Base-by-base conservation (phyloP, 2,888 invertebrate species). In the Chironomus riparius region DNA sequence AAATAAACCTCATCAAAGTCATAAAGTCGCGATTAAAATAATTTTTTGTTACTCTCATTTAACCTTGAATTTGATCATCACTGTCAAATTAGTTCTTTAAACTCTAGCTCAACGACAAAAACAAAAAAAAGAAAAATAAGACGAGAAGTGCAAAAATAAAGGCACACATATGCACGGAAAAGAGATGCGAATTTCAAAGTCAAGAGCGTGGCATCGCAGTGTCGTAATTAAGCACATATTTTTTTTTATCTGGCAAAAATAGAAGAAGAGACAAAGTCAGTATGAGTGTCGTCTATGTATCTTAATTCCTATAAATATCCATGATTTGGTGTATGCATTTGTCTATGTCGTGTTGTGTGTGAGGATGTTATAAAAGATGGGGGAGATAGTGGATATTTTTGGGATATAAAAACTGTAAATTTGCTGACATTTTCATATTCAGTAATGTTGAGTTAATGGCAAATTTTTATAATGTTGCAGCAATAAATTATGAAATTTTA, bases 31-130 rank as follows among this genome's bases (percentile, higher is more conserved):
- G n/a, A 15, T 56, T 69, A 18, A 15, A 69, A 47, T 4, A 47
- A 5, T 13, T 47, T 12, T 62, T 62, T 56, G 2, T 21, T 10
- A 62, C 47, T 47, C 21, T 47, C 69, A n/a, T 70, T 70, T 50
- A 70, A 70, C 70, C 70, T 70, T 70, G 70, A 70, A 70, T 47
- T 47, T 47, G 38, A n/a, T 47, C 47, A 15, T n/a, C 15, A 47
- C 21, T 15, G 15, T 21, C 22, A 62, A 18, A 38, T 69, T 47
- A 69, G 69, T 69, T 69, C 69, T 69, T 69, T 69, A 69, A 69
- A 69, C 69, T 47, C 69, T 18, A 47, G 38, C 38, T 38, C 38
- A 38, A 38, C 38, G 38, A 38, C 38, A 38, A 10, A 38, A 56
- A 18, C 15, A 56, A 62, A 21, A 22, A 56, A 24, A 47, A 56